phyloP scores from a whole-genome alignment of 92 coral and sea anemone genomes.

The Meandrina meandrites region DNA sequence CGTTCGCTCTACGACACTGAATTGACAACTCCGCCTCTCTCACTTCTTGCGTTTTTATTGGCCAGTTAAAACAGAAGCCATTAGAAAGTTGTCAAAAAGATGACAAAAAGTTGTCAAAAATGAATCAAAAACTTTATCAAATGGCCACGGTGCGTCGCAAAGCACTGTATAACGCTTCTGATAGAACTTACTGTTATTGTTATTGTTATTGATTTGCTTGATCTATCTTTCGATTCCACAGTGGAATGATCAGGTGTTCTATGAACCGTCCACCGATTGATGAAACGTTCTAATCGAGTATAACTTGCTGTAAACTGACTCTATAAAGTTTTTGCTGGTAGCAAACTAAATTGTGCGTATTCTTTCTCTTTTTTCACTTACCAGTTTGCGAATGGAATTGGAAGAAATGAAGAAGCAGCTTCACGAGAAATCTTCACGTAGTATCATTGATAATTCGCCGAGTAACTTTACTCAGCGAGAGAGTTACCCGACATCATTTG shows the following conservation, averaged over 20 bases:
- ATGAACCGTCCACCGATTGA: background rate
- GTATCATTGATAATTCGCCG: background rate
- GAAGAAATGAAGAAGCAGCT: constrained; percentile 55
- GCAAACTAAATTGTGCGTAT: background rate
- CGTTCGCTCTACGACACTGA: no score
- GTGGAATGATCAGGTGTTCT: background rate
- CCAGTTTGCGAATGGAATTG: constrained; percentile 64
- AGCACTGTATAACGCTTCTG: no score
- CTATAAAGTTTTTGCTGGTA: background rate
- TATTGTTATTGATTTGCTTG: no score
- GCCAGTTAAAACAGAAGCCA: no score
- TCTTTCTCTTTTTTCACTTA: background rate
- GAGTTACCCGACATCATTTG: background rate
- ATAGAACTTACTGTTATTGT: no score
- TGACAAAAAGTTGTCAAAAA: no score
- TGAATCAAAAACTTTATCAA: no score
- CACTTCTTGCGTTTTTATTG: no score
- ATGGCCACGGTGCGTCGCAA: no score
- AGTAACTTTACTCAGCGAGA: background rate
- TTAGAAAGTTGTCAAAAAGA: no score
- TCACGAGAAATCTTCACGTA: constrained; percentile 17
- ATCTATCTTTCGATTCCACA: no score
- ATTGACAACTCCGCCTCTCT: no score
- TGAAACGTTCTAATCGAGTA: background rate
- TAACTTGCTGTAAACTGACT: background rate